Percentiles rank a stretch among this genome's conserved stretches.
Conservation (phyloP, 2,888 invertebrate species). For the Euzophera pinguis region DNA sequence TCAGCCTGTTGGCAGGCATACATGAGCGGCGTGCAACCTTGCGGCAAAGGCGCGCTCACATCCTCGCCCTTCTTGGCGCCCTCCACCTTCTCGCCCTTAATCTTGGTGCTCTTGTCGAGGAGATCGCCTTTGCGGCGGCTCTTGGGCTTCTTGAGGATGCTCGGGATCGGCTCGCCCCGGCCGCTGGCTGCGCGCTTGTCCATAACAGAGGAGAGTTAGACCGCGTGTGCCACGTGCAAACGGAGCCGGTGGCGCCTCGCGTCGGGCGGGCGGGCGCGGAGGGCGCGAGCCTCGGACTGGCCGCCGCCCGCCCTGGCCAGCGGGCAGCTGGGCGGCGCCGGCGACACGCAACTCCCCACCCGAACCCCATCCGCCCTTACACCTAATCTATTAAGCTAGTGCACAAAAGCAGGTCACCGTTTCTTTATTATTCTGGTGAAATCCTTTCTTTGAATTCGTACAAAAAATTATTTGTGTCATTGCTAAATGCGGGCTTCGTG, state of each 20-base stretch:
- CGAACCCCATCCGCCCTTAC: slow-evolving; percentile 40
- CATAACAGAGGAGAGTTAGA: slow-evolving; percentile 57
- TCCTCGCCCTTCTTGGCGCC: slow-evolving; percentile 52
- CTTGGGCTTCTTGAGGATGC: slow-evolving; percentile 71
- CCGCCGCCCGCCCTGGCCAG: slow-evolving; percentile 31
- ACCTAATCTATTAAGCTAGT: slow-evolving; percentile 57
- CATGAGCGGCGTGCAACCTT: slow-evolving; percentile 92
- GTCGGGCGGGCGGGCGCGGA: slow-evolving; percentile 68
- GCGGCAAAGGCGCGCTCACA: slow-evolving; percentile 70
- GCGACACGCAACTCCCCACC: slow-evolving; percentile 33
- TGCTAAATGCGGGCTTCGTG: not conserved
- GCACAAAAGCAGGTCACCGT: slow-evolving; percentile 67
- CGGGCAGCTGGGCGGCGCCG: slow-evolving; percentile 52
- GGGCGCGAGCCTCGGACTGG: slow-evolving; percentile 73
- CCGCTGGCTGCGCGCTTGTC: slow-evolving; percentile 64
- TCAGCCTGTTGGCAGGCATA: slow-evolving; percentile 95
- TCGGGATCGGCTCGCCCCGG: slow-evolving; percentile 69
- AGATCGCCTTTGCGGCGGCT: slow-evolving; percentile 58
- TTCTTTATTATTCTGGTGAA: slow-evolving; percentile 31
- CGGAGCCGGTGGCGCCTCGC: slow-evolving; percentile 32
- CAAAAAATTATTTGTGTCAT: not conserved
- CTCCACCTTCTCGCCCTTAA: slow-evolving; percentile 66
- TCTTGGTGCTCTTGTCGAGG: slow-evolving; percentile 68
- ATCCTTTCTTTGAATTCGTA: slow-evolving; percentile 20
- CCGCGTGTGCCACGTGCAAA: slow-evolving; percentile 41